Base-by-base conservation (phyloP, 2,113 vertebrate species). In the Budorcas taxicolor region DNA sequence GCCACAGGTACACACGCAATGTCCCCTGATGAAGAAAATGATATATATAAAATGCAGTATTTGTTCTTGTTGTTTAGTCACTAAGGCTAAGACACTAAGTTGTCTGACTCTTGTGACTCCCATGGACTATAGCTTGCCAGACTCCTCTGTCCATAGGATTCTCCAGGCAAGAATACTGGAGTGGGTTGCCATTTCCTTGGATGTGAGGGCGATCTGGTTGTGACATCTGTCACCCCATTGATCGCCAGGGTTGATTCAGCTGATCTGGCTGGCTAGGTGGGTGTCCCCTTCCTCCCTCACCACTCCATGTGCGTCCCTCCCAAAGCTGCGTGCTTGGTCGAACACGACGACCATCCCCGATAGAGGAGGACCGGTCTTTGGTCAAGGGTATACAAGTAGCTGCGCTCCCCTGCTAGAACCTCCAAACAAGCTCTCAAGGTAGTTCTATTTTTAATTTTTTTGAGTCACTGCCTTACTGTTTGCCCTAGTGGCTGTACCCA, bases 311-410 rank as follows among this genome's bases (percentile, higher is more conserved):
- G 8, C 19, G 0, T 55, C 53, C 55, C 8, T 57, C 19, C 55
- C 3, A 8, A 57, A 57, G 21, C 55, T 57, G 55, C 21, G 1
- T 0, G 1, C 55, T 23, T 3, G 55, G 55, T 57, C 3, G 3
- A 57, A 23, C 8, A 57, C 21, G 7, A 23, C 21, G 3, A 57
- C 55, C 21, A 57, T 57, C 55, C 8, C 55, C 3, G 19, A 23
- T 57, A 57, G 55, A 57, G 21, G 55, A 57, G 55, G 55, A 57
- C 55, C 7, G 8, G 55, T 23, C 55, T 57, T 57, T 57, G 55
- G 55, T 57, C 21, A 57, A 57, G 55, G 55, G 21, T 57, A 57
- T 57, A 57, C 8, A 21, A 57, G 55, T 57, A 57, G 55, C 55
- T 57, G 55, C 8, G 3, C 55, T 23, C 21, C 21, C 55, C 55